Conservation (phyloP, 2,888 invertebrate species). For the Acleris sparsana region DNA sequence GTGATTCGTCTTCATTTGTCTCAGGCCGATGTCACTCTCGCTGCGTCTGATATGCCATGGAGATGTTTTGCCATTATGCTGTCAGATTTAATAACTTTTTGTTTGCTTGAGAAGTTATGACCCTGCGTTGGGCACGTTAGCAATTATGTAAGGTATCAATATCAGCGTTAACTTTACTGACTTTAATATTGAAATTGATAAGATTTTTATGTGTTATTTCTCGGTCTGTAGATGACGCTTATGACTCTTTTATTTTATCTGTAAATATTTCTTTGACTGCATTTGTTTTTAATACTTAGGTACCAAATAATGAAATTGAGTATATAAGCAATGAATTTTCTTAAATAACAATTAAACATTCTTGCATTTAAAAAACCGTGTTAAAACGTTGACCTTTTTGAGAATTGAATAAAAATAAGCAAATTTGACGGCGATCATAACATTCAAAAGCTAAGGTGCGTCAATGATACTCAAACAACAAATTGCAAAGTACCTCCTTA, state of each 20-base stretch:
- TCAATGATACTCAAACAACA: not conserved
- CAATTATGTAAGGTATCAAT: not conserved
- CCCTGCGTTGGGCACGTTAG: not conserved
- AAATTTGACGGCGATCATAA: not conserved
- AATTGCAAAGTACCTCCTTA: not conserved
- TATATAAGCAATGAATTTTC: too few relatives aligned
- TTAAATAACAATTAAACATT: too few relatives aligned
- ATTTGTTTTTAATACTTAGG: too few relatives aligned
- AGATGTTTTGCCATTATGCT: conserved; percentile 29
- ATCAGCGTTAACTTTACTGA: too few relatives aligned
- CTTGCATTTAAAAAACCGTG: too few relatives aligned
- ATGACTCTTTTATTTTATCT: too few relatives aligned
- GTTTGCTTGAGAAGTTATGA: not conserved
- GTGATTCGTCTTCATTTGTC: conserved; percentile 52
- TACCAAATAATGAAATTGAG: too few relatives aligned
- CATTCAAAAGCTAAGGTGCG: not conserved
- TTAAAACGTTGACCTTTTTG: too few relatives aligned
- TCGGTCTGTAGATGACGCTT: too few relatives aligned
- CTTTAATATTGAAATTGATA: too few relatives aligned
- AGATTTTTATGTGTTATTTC: too few relatives aligned
- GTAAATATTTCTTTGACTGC: too few relatives aligned
- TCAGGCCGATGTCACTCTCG: conserved; percentile 21
- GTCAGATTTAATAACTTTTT: conserved; percentile 19
- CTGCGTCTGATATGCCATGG: conserved; percentile 23
- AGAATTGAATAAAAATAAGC: not conserved